Evolutionary conservation across 2,113 vertebrate genomes (phyloP), one percentile per base, ranked within the genome.

Genomic region (Sigmodon hispidus): DNA sequence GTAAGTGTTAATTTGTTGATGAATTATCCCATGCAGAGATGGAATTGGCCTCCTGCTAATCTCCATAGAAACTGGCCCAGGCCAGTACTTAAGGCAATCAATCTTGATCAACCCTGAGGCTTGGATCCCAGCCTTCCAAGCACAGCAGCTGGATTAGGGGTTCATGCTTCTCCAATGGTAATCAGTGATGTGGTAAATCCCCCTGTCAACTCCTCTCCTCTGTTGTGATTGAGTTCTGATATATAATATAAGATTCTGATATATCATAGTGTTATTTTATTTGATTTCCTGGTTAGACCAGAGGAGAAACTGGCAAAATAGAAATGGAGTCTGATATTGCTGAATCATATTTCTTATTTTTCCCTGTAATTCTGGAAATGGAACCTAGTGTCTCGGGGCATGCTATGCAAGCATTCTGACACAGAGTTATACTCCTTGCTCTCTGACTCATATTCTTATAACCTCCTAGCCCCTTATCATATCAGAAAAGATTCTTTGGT

Each of bases 11-110:
- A 96, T 96, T 96, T 96, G 90, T 92, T 75, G 73, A 36, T 63
- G 40, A 94, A 89, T 96, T 94, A 95, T 85, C 77, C n/a, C 92
- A 81, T 76, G 63, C 87, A 90, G 84, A 89, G 90, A 93, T 17
- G 21, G 65, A 96, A 94, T 77, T 95, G 43, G 65, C 61, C 65
- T 81, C 81, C 89, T 94, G 79, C 69, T 96, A 86, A 76, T 96
- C 77, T 97, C 93, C 89, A 70, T 70, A 97, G 95, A 91, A 97
- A 95, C 36, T 94, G 89, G 89, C 76, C n/a, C 69, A 96, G 80
- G 79, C 50, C 87, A 90, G 43, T 52, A 92, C 16, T 96, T 92
- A 94, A 86, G 67, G 80, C 79, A 95, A 90, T 94, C 89, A 95
- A 95, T 97, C 79, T 45, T 89, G 81, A 43, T 97, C 83, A 93